Percentiles rank a stretch among this genome's conserved stretches.
Conservation (phyloP, 2,113 vertebrate genomes). For the Oncorhynchus nerka region DNA sequence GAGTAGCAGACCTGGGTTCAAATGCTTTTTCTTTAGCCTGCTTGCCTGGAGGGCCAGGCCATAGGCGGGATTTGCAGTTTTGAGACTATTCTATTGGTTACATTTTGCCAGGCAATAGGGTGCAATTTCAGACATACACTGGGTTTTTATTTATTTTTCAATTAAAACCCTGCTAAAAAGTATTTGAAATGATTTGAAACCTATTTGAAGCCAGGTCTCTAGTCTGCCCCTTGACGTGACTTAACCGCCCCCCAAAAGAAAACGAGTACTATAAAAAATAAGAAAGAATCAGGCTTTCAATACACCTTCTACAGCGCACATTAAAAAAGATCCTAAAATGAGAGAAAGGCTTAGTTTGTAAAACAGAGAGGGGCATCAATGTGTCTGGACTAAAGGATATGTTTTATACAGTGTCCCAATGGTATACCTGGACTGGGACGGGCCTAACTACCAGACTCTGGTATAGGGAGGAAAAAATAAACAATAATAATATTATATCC, state of each 20-base stretch:
- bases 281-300: constrained; percentile 9
- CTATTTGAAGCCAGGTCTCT: neutral
- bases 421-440: constrained; percentile 3
- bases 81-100: too few species aligned
- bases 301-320: constrained; percentile 33
- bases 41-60: too few species aligned
- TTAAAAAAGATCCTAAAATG: constrained; percentile 10
- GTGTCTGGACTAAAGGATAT: constrained; percentile 4
- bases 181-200: too few species aligned
- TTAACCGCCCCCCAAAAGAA: constrained; percentile 1
- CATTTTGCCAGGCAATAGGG: neutral
- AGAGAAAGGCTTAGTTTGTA: constrained; percentile 3
- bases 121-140: too few species aligned
- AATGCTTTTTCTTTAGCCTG: too few species aligned
- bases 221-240: constrained; percentile 5
- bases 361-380: constrained; percentile 2
- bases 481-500: constrained; percentile 9
- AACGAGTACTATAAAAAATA: constrained; percentile 5
- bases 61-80: too few species aligned
- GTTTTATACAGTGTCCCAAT: constrained; percentile 21
- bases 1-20: neutral
- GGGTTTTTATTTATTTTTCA: too few species aligned
- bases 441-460: constrained; percentile 17
- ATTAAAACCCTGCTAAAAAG: too few species aligned
- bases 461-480: neutral